Base-by-base conservation (phyloP, 2,797 vertebrate genomes). In the Coccyzus lansbergi region DNA sequence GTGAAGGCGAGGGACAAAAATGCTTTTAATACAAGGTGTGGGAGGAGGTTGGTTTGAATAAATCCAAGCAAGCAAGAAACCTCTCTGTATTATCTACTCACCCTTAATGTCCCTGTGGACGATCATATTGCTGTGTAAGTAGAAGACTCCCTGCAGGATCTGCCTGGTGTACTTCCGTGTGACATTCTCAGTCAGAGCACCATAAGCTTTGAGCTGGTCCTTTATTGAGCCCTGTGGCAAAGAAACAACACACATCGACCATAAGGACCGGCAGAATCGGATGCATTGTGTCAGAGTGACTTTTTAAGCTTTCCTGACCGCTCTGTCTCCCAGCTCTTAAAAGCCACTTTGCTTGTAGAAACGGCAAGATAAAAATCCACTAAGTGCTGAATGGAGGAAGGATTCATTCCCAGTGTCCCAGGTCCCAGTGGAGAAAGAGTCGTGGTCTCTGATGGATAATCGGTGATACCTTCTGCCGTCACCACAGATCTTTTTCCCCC, bases 91-190 rank as follows among this genome's bases (percentile, higher is more conserved):
- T 36, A 19, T 4, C 24, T 62, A 49, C 95, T 94, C 90, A 99
- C 99, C 99, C 98, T 99, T 99, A 93, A 99, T 99, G 97, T 99
- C 99, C 90, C 99, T 95, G 97, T 99, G 99, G 91, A 99, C 99
- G 96, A 99, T 99, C 99, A 99, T 99, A 97, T 99, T 99, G 98
- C 98, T 98, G 97, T 99, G 99, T 65, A 99, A 97, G 97, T 99
- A 99, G 94, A 98, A 98, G 59, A 99, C 99, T 44, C 99, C 99
- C 95, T 99, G 98, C 88, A 99, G 98, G 96, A 99, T 99, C 97
- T 99, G 99, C 81, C 98, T 95, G 83, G 98, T 99, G 97, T 99
- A 99, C 90, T 98, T 98, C 89, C 98, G 97, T 5, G 99, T 99
- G 95, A 99, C 99, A 9, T 99, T 99, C 97, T 99, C 99, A 0